phyloP scores from a whole-genome alignment of 2,113 vertebrate species.

The Lutjanus erythropterus region DNA sequence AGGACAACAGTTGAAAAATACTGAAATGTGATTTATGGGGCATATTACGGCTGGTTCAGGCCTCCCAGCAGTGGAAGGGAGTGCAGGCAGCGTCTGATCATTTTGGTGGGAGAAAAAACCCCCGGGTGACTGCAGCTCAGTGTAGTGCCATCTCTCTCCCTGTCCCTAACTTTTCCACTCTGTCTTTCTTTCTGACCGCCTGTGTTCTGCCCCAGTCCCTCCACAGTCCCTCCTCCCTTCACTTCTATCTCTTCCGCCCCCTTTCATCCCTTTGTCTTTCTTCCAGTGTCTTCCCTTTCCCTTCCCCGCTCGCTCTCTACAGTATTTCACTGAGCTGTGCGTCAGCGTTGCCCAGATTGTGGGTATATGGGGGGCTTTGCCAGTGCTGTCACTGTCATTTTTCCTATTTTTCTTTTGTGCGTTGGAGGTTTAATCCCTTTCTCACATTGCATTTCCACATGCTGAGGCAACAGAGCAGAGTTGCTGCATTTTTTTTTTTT shows the following conservation, averaged over 20 bases:
- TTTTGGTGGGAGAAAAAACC: slow-evolving; percentile 56
- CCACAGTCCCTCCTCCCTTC: slow-evolving; percentile 27
- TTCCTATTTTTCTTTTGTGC: slow-evolving; percentile 52
- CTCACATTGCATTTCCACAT: slow-evolving; percentile 74
- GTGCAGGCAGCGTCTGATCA: slow-evolving; percentile 63
- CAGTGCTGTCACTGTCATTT: slow-evolving; percentile 51
- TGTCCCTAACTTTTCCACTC: slow-evolving; percentile 53
- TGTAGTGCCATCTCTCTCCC: slow-evolving; percentile 39
- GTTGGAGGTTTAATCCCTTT: slow-evolving; percentile 71
- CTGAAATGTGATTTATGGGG: slow-evolving; percentile 75
- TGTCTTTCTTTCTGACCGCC: slow-evolving; percentile 40
- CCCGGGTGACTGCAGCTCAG: slow-evolving; percentile 53
- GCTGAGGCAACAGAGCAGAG: slow-evolving; percentile 58
- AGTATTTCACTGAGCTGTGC: slow-evolving; percentile 57
- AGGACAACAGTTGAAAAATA: slow-evolving; percentile 59
- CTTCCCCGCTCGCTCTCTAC: slow-evolving; percentile 38
- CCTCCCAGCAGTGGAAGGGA: slow-evolving; percentile 49
- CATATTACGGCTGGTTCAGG: slow-evolving; percentile 68
- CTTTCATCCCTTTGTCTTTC: slow-evolving; percentile 41
- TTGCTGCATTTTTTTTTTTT: slow-evolving; percentile 19
- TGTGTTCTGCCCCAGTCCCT: slow-evolving; percentile 28
- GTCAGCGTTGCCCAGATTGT: slow-evolving; percentile 42
- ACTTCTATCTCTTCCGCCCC: slow-evolving; percentile 25
- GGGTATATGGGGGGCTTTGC: slow-evolving; percentile 49
- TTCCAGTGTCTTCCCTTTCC: slow-evolving; percentile 19